phyloP scores from a whole-genome alignment of 2,113 vertebrate species.

The Centropristis striata region DNA sequence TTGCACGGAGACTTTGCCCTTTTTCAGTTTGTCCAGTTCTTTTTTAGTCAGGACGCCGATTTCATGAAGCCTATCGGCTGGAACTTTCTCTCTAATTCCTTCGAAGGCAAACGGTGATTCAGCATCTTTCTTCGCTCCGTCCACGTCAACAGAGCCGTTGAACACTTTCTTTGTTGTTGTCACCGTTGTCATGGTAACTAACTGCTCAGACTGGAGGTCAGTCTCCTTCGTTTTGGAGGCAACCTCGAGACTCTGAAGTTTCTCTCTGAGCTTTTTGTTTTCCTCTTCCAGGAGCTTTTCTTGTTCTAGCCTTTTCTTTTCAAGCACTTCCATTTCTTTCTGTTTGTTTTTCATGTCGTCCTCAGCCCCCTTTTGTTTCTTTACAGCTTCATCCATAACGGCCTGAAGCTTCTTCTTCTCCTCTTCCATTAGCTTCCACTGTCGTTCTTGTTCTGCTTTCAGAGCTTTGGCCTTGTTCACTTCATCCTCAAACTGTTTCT shows the following conservation, averaged over 20 bases:
- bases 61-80: constrained; percentile 88
- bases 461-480: constrained; percentile 91
- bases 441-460: constrained; percentile 89
- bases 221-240: constrained; percentile 89
- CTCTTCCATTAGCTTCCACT: constrained; percentile 89
- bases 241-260: constrained; percentile 87
- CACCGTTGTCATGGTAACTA: constrained; percentile 57
- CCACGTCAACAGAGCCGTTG: constrained; percentile 86
- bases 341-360: constrained; percentile 90
- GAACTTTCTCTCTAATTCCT: constrained; percentile 91
- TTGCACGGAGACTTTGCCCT: constrained; percentile 84
- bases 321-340: constrained; percentile 91
- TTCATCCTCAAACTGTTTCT: constrained; percentile 91
- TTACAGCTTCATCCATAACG: constrained; percentile 90
- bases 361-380: constrained; percentile 91
- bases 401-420: constrained; percentile 90
- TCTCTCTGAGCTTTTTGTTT: constrained; percentile 92
- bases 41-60: constrained; percentile 90
- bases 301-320: constrained; percentile 89
- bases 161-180: constrained; percentile 80
- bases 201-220: constrained; percentile 85
- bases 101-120: constrained; percentile 85
- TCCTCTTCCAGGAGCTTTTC: constrained; percentile 93
- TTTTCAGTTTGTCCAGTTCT: constrained; percentile 87
- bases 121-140: constrained; percentile 74